Evolutionary conservation across 1,140 invertebrate genomes (phyloP), one percentile per base, ranked within the genome.

Genomic region (Camponotus vicinus): DNA sequence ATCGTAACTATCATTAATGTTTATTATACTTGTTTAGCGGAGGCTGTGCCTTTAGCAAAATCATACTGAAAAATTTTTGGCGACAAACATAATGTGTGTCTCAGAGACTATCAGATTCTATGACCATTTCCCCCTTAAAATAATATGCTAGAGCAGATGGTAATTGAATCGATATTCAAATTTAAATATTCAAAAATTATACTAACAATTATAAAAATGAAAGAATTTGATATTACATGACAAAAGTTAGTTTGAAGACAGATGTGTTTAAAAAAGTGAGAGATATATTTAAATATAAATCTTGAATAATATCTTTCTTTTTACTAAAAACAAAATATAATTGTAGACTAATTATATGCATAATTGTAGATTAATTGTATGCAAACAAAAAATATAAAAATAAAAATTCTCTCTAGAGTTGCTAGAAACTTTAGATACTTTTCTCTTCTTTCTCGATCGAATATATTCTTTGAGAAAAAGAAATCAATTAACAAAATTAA

Each of bases 331-430:
- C 18, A 27, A 55, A 21, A 66, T 37, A 8, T 59, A 59, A 59
- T 59, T 32, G 49, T 70, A 27, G 13, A 49, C 27, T 27, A 27
- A 27, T 27, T 27, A 27, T 11, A 49, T 45, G 7, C n/a, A 4
- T 63, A 49, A 52, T 52, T 52, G 49, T 52, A 9, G 9, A 1
- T 21, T 27, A 27, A 27, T 27, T 27, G 27, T 27, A 27, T 27
- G 27, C 27, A 27, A 27, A 27, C 27, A 42, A 40, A 42, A 21
- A 8, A 42, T 40, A n/a, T 75, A 59, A 84, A 52, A 75, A 73
- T 75, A 59, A 6, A 49, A 6, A 0, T 15, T 59, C 59, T 69
- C 27, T 27, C 27, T 27, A 21, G 45, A 42, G 71, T 83, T 27
- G 64, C 13, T 5, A n/a, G 4, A 69, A 45, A 69, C 34, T 34